Percentiles rank a stretch among this genome's conserved stretches.
phyloP scores from a whole-genome alignment of 2,888 invertebrate genomes.

The Catocala sponsa region DNA sequence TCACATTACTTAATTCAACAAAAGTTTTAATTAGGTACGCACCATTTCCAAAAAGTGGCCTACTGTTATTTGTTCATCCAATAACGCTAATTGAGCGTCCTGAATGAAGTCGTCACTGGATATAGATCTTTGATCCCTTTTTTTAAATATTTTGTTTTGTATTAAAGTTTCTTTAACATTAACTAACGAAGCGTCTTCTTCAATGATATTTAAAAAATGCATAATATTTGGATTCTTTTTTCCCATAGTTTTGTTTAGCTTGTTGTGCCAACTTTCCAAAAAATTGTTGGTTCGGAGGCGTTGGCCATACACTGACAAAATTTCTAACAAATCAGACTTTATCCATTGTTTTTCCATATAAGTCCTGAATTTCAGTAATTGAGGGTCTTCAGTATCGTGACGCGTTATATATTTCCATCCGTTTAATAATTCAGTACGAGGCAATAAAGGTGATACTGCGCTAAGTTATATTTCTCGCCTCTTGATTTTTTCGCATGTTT shows the following conservation, averaged over 20 bases:
- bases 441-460: constrained; percentile 21
- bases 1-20: too few species aligned
- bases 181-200: constrained; percentile 22
- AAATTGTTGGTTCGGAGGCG: constrained; percentile 23
- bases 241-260: constrained; percentile 13
- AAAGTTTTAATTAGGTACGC: neutral
- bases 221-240: constrained; percentile 22
- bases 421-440: constrained; percentile 13
- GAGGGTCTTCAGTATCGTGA: constrained; percentile 8
- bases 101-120: constrained; percentile 19
- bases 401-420: constrained; percentile 20
- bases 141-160: constrained; percentile 17
- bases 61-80: constrained; percentile 19
- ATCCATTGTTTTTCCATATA: constrained; percentile 22
- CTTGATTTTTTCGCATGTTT: constrained; percentile 7
- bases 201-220: constrained; percentile 17
- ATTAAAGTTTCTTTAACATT: constrained; percentile 16
- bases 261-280: constrained; percentile 23
- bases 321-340: constrained; percentile 14
- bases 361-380: constrained; percentile 8
- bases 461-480: constrained; percentile 14
- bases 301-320: constrained; percentile 21
- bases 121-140: constrained; percentile 10
- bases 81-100: constrained; percentile 20
- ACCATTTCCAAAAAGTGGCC: constrained; percentile 16